Evolutionary conservation across 2,888 invertebrate genomes (phyloP).

Genomic region (Orchesella flavescens): DNA sequence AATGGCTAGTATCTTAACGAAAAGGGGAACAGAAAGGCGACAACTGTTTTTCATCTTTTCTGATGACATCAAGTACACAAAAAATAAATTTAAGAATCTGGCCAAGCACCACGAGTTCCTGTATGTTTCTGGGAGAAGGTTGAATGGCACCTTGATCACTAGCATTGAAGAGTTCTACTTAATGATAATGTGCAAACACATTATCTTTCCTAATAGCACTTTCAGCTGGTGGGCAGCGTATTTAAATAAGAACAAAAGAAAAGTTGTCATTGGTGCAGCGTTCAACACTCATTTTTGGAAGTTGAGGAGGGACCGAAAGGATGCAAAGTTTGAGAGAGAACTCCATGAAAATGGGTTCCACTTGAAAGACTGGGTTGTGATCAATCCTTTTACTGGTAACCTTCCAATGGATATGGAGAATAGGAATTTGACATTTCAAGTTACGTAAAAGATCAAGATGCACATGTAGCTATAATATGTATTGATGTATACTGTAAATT

Average conservation of each 20-base stretch:
- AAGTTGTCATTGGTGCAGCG: background rate
- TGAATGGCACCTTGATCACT: background rate
- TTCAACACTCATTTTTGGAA: too few species aligned
- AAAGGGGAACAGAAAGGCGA: background rate
- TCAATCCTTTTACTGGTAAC: too few species aligned
- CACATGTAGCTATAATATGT: too few species aligned
- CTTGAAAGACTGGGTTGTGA: too few species aligned
- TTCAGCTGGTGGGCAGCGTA: constrained; percentile 43
- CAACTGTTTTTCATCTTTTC: constrained; percentile 25
- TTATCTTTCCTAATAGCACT: constrained; percentile 26
- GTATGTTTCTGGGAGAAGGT: background rate
- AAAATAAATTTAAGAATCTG: constrained; percentile 7
- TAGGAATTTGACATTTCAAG: too few species aligned
- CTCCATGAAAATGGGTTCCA: too few species aligned
- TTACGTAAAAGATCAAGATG: too few species aligned
- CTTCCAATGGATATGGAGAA: too few species aligned
- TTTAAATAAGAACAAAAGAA: background rate
- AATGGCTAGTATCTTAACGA: background rate
- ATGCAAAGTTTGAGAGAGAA: too few species aligned
- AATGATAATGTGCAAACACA: constrained; percentile 15
- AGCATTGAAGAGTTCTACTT: constrained; percentile 27
- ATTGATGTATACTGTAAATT: too few species aligned
- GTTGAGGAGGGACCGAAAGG: too few species aligned
- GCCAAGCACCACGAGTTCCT: background rate
- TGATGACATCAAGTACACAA: constrained; percentile 16